Conservation (phyloP, 2,113 vertebrate genomes). For the Cromileptes altivelis region DNA sequence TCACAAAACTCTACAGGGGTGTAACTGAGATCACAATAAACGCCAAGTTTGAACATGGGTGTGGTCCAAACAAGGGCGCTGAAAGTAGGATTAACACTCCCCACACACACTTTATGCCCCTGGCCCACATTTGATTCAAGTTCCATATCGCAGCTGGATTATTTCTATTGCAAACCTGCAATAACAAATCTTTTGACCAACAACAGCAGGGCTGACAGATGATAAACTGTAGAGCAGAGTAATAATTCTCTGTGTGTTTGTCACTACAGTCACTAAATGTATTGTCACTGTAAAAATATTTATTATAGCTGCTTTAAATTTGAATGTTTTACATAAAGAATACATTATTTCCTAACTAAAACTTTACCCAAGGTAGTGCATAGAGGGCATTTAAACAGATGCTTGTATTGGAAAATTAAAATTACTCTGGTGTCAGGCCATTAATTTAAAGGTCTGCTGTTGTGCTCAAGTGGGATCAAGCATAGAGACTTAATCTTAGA, state of each 20-base stretch:
- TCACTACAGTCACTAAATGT: not conserved
- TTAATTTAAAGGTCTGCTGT: not conserved
- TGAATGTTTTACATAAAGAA: not conserved
- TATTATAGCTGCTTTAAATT: not conserved
- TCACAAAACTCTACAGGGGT: too few species aligned
- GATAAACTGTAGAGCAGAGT: not conserved
- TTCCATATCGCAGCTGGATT: too few species aligned
- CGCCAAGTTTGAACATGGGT: too few species aligned
- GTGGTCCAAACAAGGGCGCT: too few species aligned
- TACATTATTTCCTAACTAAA: not conserved
- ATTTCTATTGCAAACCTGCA: too few species aligned
- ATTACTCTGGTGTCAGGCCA: not conserved
- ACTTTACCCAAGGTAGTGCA: not conserved
- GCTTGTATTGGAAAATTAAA: not conserved
- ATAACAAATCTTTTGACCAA: too few species aligned
- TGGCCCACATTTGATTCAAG: too few species aligned
- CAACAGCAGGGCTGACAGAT: not conserved
- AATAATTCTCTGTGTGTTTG: too few species aligned
- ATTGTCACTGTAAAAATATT: not conserved
- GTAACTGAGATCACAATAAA: too few species aligned
- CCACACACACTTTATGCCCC: too few species aligned
- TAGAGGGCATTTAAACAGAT: not conserved
- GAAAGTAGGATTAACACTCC: too few species aligned
- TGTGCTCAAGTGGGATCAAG: not conserved
- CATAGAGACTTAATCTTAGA: not conserved